phyloP scores from a whole-genome alignment of 1,140 invertebrate genomes.

The Laodelphax striatellus region DNA sequence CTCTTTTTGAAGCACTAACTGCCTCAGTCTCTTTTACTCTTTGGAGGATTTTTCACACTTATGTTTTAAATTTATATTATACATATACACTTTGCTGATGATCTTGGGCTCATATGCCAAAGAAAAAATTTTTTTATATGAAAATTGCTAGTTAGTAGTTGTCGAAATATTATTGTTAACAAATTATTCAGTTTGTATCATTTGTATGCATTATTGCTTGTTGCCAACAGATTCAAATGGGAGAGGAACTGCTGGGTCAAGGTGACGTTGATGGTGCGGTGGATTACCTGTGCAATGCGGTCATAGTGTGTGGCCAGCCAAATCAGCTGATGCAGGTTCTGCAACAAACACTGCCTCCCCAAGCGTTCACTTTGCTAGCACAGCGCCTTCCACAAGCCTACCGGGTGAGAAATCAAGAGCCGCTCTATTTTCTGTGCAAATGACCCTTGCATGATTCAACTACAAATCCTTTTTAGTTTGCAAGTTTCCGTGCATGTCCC shows the following conservation, averaged over 20 bases:
- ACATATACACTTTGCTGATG: too few relatives aligned
- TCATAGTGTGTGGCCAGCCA: conserved; percentile 92
- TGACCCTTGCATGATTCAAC: not conserved
- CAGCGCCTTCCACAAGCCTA: conserved; percentile 61
- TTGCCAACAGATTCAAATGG: conserved; percentile 56
- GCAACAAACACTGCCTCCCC: conserved; percentile 86
- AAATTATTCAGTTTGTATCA: too few relatives aligned
- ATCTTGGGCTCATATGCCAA: too few relatives aligned
- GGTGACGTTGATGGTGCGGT: conserved; percentile 83
- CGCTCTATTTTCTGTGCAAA: not conserved
- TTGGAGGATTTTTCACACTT: too few relatives aligned
- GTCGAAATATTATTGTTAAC: too few relatives aligned
- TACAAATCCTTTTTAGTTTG: not conserved
- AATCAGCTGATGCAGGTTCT: conserved; percentile 81
- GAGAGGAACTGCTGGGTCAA: conserved; percentile 75
- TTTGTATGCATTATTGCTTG: not conserved
- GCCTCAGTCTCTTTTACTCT: too few relatives aligned
- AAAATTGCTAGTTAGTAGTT: too few relatives aligned
- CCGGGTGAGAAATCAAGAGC: conserved; percentile 31
- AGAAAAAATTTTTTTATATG: too few relatives aligned
- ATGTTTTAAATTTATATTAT: too few relatives aligned
- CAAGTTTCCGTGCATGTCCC: not conserved
- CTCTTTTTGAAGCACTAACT: too few relatives aligned
- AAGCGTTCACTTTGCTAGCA: conserved; percentile 78
- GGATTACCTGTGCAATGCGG: conserved; percentile 87